These are phyloP conservation scores for Polymixis flavicincta DNA, from an alignment of 2,888 invertebrate species.

Conservation along the genomic window DNA sequence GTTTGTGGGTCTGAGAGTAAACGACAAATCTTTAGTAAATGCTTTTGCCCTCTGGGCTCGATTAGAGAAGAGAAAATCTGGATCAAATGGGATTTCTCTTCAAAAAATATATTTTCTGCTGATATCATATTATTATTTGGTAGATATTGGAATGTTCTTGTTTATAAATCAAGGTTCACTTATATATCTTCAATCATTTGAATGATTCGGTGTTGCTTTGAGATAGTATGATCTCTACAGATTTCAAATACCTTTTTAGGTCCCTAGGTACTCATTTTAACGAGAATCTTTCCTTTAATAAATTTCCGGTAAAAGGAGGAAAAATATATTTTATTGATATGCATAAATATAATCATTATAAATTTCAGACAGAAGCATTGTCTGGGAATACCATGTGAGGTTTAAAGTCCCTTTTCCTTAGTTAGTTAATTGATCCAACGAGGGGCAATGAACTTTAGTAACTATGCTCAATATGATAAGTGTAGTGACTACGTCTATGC, in stretches of 20 bases:
- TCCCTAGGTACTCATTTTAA: background rate
- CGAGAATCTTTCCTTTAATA: background rate
- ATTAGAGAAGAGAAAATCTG: constrained; percentile 19
- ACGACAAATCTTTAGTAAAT: constrained; percentile 26
- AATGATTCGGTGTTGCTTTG: background rate
- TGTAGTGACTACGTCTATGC: background rate
- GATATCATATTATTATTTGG: background rate
- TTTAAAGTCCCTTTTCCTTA: constrained; percentile 41
- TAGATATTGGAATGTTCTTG: constrained; percentile 11
- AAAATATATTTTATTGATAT: background rate
- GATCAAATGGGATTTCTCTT: constrained; percentile 15
- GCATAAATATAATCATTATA: constrained; percentile 15
- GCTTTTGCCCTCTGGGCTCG: constrained; percentile 24
- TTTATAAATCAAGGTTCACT: constrained; percentile 5
- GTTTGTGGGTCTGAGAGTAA: constrained; percentile 16
- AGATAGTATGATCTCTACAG: background rate
- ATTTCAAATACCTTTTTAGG: background rate
- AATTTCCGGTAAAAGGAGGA: background rate
- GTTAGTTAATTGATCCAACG: constrained; percentile 41
- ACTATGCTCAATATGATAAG: constrained; percentile 22
- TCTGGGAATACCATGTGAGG: constrained; percentile 38
- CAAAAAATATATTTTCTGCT: constrained; percentile 17
- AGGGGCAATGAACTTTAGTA: constrained; percentile 48
- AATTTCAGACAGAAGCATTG: constrained; percentile 10
- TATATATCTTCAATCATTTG: constrained; percentile 2